Percentiles rank a stretch among this genome's conserved stretches.
These are phyloP conservation scores for Hydra vulgaris DNA, from an alignment of 30 jellyfish, hydroid and myxozoan genomes.

Conservation along the genomic window DNA sequence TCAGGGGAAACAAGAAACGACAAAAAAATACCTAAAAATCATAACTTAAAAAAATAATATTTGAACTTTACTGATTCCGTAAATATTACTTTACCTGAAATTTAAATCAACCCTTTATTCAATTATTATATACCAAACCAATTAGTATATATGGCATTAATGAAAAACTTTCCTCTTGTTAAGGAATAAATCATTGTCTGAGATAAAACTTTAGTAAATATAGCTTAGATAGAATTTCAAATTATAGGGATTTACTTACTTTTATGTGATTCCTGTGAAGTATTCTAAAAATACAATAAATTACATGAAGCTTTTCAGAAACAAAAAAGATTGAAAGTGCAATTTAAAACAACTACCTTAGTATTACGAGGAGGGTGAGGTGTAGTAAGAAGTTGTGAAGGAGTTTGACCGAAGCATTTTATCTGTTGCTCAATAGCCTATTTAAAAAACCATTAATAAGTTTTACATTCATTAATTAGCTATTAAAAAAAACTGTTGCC, in stretches of 20 bases:
- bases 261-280: slow-evolving; percentile 55
- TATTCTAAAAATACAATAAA: neutral
- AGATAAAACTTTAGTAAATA: no score
- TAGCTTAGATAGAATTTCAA: no score
- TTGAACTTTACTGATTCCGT: no score
- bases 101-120: no score
- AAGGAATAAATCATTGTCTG: no score
- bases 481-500: no score
- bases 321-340: neutral
- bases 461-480: neutral
- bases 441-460: neutral
- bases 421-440: slow-evolving; percentile 95
- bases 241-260: no score
- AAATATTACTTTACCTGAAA: no score
- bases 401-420: slow-evolving; percentile 97
- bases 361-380: slow-evolving; percentile 79
- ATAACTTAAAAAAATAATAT: neutral
- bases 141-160: no score
- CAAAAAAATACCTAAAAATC: slow-evolving; percentile 73
- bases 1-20: slow-evolving; percentile 74
- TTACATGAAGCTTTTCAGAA: neutral
- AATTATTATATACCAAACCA: no score
- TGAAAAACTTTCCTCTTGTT: no score
- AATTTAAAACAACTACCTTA: slow-evolving; percentile 7
- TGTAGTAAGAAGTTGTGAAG: slow-evolving; percentile 74